Base-by-base conservation (phyloP, 53 echinoderm and acorn worm genomes). In the Crossaster papposus region DNA sequence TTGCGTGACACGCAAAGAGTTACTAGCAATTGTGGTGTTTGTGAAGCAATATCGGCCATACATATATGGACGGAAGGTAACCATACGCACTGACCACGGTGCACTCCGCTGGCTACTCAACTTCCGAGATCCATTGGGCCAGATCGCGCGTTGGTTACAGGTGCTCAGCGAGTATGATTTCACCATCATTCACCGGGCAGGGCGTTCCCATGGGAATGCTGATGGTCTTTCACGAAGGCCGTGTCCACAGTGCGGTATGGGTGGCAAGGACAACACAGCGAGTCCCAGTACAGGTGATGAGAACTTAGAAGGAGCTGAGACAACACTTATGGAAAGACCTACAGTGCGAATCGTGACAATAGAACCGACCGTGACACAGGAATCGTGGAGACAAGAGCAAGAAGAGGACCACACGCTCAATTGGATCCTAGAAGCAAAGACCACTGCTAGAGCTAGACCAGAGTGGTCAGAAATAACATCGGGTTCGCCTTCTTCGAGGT, bases 61-160 rank as follows among this genome's bases (percentile, higher is more conserved):
- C 65, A 11, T 89, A 2, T 79, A 89, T 24, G 70, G 80, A 14
- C 31, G 64, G 2, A 62, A 58, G 14, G 30, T 89, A n/a, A 89
- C 79, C 22, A 38, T 89, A 22, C 31, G 89, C 33, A 89, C 79
- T 2, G 89, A 89, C 28, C 80, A 89, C 73, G 53, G 63, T 20
- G 32, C 89, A 54, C 44, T 89, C 30, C 15, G 64, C 13, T 89
- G 89, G 89, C 62, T 89, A 2, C 33, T 58, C 9, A 78, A 89
- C 14, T 89, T 89, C 32, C 54, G 65, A 29, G 62, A 79, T 30
- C 89, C 90, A 30, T n/a, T 74, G 72, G 90, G 90, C 18, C 90
- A 90, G 58, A 31, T 82, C 26, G 90, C 90, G 18, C 32, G 90
- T 15, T 90, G 90, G 90, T 26, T 90, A 14, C 54, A 90, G 73